These are phyloP conservation scores for Lichenostomus cassidix DNA, from an alignment of 2,113 vertebrate genomes.

Conservation along the genomic window DNA sequence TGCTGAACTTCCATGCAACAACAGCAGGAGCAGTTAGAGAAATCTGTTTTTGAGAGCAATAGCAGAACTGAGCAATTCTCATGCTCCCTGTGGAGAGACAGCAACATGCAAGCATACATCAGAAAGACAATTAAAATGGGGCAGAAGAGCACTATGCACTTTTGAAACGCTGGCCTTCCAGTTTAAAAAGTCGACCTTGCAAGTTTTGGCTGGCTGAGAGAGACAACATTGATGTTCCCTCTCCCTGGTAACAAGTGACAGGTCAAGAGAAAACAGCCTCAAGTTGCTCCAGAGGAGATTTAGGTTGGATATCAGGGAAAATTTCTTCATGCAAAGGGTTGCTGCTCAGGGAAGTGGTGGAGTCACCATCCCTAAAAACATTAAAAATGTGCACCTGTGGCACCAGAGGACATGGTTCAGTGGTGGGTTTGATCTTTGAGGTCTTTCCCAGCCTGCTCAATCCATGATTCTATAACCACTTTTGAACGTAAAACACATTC, in stretches of 20 bases:
- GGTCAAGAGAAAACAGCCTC: neutral
- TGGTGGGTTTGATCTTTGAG: neutral
- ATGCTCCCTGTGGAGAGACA: neutral
- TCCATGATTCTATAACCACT: neutral
- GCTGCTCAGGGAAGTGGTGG: neutral
- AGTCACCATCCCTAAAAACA: neutral
- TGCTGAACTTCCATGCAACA: neutral
- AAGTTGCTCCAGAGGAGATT: neutral
- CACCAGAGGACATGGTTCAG: rapidly evolving
- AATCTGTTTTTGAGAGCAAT: neutral
- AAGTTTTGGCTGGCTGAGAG: neutral
- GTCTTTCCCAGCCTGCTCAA: neutral
- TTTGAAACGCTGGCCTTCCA: neutral
- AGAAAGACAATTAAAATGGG: neutral
- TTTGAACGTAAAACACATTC: neutral
- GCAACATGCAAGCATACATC: neutral
- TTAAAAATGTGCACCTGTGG: neutral
- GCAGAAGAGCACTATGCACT: neutral
- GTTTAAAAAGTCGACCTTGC: neutral
- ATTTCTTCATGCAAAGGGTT: neutral
- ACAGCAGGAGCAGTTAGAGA: neutral
- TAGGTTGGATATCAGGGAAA: neutral
- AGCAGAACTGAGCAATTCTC: neutral
- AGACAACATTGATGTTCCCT: neutral
- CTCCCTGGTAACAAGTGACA: neutral